Conservation (phyloP, 2,113 vertebrate genomes). For the human (Homo sapiens) region GRCh38 chr20:18386501-18387000, state of each 20-base stretch:
- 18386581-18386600: slow-evolving; percentile 1
- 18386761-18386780: neutral
- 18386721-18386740: neutral
- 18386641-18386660: neutral
- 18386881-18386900: neutral
- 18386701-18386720: neutral
- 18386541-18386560: neutral
- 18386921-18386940: neutral
- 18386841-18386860: no score
- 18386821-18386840: neutral
- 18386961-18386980: no score
- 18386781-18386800: neutral
- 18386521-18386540: neutral
- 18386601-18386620: neutral
- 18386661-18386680: neutral
- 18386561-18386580: neutral
- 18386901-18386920: neutral
- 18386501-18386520: neutral
- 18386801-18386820: neutral
- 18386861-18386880: neutral
- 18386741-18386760: neutral
- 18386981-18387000: no score
- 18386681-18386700: neutral
- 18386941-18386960: no score
- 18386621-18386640: neutral